Base-by-base conservation (phyloP, 2,888 invertebrate genomes). In the Campopleginae sp. region DNA sequence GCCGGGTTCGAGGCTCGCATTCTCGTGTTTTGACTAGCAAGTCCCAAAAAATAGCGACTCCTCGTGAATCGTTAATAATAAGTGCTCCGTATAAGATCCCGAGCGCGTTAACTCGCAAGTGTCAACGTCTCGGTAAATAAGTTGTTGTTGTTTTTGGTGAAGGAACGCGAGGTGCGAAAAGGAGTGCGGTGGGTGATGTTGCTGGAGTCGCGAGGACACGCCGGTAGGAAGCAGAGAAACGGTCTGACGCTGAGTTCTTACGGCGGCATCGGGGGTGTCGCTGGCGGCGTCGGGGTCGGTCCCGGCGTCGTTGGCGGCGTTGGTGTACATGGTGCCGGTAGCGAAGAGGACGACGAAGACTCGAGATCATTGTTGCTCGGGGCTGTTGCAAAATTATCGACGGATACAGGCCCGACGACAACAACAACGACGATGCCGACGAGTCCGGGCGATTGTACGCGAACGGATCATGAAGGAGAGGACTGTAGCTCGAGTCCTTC, bases 321-420 rank as follows among this genome's bases (percentile, higher is more conserved):
- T 94, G 79, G 82, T 75, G 66, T 82, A 19, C 82, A 82, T 51
- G 92, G 94, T 88, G 93, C 94, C 91, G 94, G 94, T 94, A 95
- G 94, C 94, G 95, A 96, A 95, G 96, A 96, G 95, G 95, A 96
- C 94, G 95, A 95, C 94, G 95, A 95, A 89, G 95, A 95, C 90
- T 89, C 91, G 80, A 85, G 87, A 27, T 90, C 91, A 85, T 88
- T 89, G 90, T 89, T 89, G 91, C 91, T 85, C 90, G 92, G 89
- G 89, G 86, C 91, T 88, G 91, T 90, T 61, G 90, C 94, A 93
- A 94, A 94, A 93, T 94, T 94, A 94, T 94, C 94, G 93, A 93
- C 94, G 93, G 94, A 94, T 92, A 93, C 93, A 87, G 91, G 92
- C 87, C 90, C 89, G 89, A 79, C 91, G 87, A 87, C 89, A 85